These are phyloP conservation scores for cat (Felis catus) DNA, from an alignment of 2,113 vertebrate genomes.

Conservation along the genomic window DNA sequence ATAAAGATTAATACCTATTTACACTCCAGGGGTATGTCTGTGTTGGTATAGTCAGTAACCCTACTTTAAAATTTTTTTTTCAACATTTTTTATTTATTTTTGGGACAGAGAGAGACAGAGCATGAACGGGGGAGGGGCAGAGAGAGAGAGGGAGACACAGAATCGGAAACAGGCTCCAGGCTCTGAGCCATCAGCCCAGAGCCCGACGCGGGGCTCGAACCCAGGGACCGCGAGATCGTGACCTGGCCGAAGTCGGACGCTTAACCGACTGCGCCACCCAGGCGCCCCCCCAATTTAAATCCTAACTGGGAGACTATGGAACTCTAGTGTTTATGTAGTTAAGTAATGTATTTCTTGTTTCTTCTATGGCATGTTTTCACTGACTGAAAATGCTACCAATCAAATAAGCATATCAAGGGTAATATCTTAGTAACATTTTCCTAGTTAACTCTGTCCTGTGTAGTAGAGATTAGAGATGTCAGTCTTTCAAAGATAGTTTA, in stretches of 20 bases:
- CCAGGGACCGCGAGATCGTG: too few species aligned
- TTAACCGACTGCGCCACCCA: too few species aligned
- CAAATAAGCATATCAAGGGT: background rate
- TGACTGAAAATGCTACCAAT: background rate
- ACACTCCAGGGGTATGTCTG: background rate
- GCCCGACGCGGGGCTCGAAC: too few species aligned
- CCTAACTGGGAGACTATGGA: background rate
- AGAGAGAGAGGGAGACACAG: too few species aligned
- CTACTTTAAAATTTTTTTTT: background rate
- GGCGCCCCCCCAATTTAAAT: background rate
- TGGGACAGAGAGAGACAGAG: too few species aligned
- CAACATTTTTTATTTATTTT: too few species aligned
- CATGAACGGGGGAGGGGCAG: too few species aligned
- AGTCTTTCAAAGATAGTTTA: background rate
- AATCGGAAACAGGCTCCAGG: too few species aligned
- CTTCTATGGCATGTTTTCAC: background rate
- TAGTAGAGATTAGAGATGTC: background rate
- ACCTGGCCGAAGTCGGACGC: too few species aligned
- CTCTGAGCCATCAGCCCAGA: too few species aligned
- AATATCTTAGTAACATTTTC: background rate
- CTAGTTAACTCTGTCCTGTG: background rate
- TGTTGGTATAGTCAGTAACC: background rate
- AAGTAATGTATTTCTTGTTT: background rate
- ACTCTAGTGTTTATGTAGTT: background rate
- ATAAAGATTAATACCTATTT: background rate